Evolutionary conservation across 2,113 vertebrate species (phyloP).

Genomic region (Ctenodactylus gundi): DNA sequence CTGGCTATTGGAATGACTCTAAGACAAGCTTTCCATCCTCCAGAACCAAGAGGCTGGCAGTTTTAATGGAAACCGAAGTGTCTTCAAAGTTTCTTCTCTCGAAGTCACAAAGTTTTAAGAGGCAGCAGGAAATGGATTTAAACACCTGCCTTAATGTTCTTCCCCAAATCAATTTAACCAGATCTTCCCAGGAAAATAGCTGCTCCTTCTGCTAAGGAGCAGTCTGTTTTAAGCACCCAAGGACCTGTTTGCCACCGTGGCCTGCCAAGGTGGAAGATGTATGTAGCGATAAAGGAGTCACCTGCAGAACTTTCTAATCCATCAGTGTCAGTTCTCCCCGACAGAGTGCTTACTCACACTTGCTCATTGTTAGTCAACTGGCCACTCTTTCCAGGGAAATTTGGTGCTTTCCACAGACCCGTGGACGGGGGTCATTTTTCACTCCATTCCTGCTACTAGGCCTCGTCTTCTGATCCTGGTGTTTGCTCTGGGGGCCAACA

Average conservation of each 20-base stretch:
- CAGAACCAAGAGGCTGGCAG: neutral
- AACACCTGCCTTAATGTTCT: slow-evolving; percentile 55
- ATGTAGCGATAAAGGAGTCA: slow-evolving; percentile 78
- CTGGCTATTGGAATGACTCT: neutral
- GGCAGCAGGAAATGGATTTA: slow-evolving; percentile 51
- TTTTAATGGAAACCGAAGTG: slow-evolving; percentile 42
- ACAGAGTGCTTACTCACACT: slow-evolving; percentile 92
- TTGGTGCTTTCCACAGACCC: slow-evolving; percentile 76
- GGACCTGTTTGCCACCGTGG: slow-evolving; percentile 77
- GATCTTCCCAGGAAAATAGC: slow-evolving; percentile 26
- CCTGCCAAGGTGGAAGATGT: slow-evolving; percentile 75
- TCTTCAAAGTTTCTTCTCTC: slow-evolving; percentile 56
- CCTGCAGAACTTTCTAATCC: slow-evolving; percentile 85
- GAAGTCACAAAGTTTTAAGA: slow-evolving; percentile 46
- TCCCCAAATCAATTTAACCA: slow-evolving; percentile 52
- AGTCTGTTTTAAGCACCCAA: slow-evolving; percentile 66
- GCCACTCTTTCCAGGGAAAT: slow-evolving; percentile 85
- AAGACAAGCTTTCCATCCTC: neutral
- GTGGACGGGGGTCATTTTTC: slow-evolving; percentile 85
- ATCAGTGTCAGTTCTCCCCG: slow-evolving; percentile 91
- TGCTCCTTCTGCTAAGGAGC: slow-evolving; percentile 37
- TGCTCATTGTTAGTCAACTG: slow-evolving; percentile 93
- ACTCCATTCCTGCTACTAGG: slow-evolving; percentile 79
- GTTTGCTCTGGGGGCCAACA: slow-evolving; percentile 78
- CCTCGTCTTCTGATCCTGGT: slow-evolving; percentile 75